These are phyloP conservation scores for Echinarachnius parma DNA, from an alignment of 53 echinoderm and acorn worm species.

Conservation along the genomic window DNA sequence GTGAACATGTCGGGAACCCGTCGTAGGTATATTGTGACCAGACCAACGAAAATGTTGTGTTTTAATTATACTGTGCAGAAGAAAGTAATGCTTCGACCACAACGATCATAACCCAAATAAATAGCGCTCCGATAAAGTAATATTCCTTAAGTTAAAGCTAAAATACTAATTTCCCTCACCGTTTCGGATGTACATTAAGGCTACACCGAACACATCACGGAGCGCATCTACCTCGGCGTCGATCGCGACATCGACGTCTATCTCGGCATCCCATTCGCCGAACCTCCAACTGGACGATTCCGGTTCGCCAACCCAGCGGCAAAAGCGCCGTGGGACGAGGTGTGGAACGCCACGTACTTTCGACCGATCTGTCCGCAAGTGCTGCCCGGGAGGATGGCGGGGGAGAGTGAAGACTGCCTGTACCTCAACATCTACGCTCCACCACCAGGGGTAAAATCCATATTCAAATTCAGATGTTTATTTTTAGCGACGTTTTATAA, in stretches of 20 bases:
- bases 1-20: too few species aligned
- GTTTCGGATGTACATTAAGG: too few species aligned
- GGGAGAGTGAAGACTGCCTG: constrained; percentile 54
- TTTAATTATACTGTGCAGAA: too few species aligned
- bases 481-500: too few species aligned
- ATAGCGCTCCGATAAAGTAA: too few species aligned
- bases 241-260: constrained; percentile 62
- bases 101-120: too few species aligned
- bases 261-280: constrained; percentile 79
- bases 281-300: constrained; percentile 65
- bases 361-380: constrained; percentile 54
- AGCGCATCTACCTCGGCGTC: constrained; percentile 46
- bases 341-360: constrained; percentile 64
- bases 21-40: too few species aligned
- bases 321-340: constrained; percentile 52
- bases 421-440: constrained; percentile 57
- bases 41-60: too few species aligned
- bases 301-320: constrained; percentile 59
- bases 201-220: constrained; percentile 55
- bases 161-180: too few species aligned
- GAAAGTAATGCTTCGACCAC: too few species aligned
- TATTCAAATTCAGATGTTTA: too few species aligned
- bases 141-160: too few species aligned
- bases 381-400: constrained; percentile 27
- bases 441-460: constrained; percentile 32